Conservation (phyloP, 2,888 invertebrate genomes). For the Philereme transversata region DNA sequence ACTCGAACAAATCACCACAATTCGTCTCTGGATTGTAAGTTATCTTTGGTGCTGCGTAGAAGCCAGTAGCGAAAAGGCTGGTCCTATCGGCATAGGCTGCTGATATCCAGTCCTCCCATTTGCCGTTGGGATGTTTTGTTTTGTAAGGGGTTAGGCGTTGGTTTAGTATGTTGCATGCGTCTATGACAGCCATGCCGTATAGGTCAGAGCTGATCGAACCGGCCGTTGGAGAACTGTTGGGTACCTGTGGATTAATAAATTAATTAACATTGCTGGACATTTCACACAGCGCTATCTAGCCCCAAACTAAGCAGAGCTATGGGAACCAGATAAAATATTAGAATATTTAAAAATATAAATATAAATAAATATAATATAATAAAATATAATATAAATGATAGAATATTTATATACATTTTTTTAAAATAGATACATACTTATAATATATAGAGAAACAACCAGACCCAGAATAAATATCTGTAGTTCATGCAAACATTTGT, state of each 20-base stretch:
- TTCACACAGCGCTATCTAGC: too few relatives aligned
- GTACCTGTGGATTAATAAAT: constrained; percentile 63
- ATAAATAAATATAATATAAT: too few relatives aligned
- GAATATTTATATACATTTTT: too few relatives aligned
- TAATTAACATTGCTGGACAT: too few relatives aligned
- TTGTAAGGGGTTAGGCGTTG: constrained; percentile 87
- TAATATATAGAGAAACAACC: too few relatives aligned
- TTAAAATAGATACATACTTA: too few relatives aligned
- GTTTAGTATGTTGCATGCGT: constrained; percentile 88
- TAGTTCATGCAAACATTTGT: too few relatives aligned
- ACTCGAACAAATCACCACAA: constrained; percentile 88
- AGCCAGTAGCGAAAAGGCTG: constrained; percentile 89
- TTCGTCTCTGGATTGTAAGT: constrained; percentile 86
- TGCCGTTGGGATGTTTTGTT: constrained; percentile 86
- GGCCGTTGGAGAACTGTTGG: constrained; percentile 91
- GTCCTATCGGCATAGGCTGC: constrained; percentile 88
- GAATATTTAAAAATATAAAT: too few relatives aligned
- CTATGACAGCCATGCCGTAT: constrained; percentile 91
- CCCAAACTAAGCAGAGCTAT: too few relatives aligned
- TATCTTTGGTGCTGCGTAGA: constrained; percentile 87
- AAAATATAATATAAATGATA: too few relatives aligned
- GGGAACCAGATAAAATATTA: too few relatives aligned
- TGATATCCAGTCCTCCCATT: constrained; percentile 91
- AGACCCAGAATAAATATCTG: too few relatives aligned
- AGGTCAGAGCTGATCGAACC: constrained; percentile 91